Percentiles rank a stretch among this genome's conserved stretches.
phyloP scores from a whole-genome alignment of 2,797 vertebrate genomes.

The Protosalanx chinensis region DNA sequence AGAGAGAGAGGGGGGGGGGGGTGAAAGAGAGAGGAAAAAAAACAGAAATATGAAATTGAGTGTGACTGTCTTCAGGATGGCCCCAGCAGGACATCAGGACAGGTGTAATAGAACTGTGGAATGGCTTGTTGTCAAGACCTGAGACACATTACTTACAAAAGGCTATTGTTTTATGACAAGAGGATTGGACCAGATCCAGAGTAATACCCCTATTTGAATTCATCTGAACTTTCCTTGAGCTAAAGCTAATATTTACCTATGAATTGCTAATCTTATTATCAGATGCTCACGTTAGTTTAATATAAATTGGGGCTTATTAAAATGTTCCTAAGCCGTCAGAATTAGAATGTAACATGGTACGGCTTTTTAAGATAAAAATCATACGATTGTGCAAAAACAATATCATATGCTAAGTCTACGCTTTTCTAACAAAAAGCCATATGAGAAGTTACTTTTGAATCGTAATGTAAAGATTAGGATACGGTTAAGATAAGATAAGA shows the following conservation, averaged over 20 bases:
- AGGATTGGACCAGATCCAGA: neutral
- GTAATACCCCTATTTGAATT: neutral
- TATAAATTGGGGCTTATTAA: neutral
- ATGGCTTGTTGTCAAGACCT: neutral
- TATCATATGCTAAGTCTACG: neutral
- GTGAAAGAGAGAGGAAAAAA: neutral
- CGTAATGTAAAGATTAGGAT: neutral
- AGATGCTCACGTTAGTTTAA: neutral
- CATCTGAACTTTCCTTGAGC: neutral
- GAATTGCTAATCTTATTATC: neutral
- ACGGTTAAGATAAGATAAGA: neutral
- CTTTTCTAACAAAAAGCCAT: neutral
- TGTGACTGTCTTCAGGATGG: neutral
- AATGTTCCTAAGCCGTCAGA: neutral
- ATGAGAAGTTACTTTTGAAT: neutral
- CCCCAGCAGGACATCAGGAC: neutral
- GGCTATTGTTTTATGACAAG: neutral
- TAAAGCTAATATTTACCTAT: slow-evolving; percentile 1
- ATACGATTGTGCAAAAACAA: slow-evolving; percentile 16
- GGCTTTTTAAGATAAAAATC: neutral
- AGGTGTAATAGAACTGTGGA: neutral
- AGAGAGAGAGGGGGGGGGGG: too few species aligned
- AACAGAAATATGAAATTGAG: neutral
- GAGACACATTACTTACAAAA: neutral
- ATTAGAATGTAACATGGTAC: neutral